Base-by-base conservation (phyloP, 2,113 vertebrate genomes). In the Oryzias javanicus region DNA sequence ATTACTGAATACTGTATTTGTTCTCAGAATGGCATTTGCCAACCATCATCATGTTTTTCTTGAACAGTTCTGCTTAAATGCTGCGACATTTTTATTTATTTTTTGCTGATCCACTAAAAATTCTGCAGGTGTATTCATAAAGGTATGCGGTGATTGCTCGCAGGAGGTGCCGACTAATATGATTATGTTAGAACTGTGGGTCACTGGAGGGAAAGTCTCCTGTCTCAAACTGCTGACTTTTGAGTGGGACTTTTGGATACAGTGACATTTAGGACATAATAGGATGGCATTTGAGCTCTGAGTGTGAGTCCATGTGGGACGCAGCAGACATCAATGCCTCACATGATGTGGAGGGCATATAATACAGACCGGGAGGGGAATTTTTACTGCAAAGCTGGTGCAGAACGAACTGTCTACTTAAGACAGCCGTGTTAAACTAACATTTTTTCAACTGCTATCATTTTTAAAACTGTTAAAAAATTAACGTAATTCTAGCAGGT, bases 251-350 rank as follows among this genome's bases (percentile, higher is more conserved):
- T 80, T 80, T 83, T 69, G 78, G 74, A 57, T 74, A 52, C 51
- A 35, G 59, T 88, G 85, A 84, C 84, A 86, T 89, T 89, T 88
- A 76, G 62, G 75, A 79, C 65, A 75, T 68, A 82, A 79, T 67
- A 57, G 44, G 67, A 41, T 88, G 84, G 60, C 82, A 89, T 88
- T 89, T 88, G 64, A 74, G 67, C 60, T 63, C 49, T 63, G 76
- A 79, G 56, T 14, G 54, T 55, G 74, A 76, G 53, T 18, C 35
- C 46, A 62, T 54, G 67, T 60, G 64, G 41, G 60, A 72, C 6
- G 5, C 42, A 50, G 53, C 65, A 67, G 59, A 79, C 49, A 74
- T 49, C 54, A 77, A 67, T 58, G 66, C 53, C 63, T 64, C 49
- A 64, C 64, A 49, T 50, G 40, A 44, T 46, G 65, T 20, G 24